Evolutionary conservation across 2,888 invertebrate species (phyloP), one percentile per base, ranked within the genome.

Genomic region (Craniophora ligustri): DNA sequence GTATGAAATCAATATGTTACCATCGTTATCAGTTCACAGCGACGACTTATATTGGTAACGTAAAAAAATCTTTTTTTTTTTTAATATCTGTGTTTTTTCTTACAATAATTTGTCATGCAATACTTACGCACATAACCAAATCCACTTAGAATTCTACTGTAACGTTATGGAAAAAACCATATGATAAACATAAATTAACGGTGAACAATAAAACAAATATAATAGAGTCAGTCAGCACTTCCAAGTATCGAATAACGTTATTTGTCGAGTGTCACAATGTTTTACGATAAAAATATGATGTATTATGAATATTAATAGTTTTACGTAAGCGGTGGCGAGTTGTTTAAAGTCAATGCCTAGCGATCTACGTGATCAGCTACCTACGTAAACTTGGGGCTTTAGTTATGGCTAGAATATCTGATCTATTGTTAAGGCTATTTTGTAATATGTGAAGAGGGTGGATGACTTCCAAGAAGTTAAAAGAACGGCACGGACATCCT

Each of bases 191-290:
- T 53, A 50, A 51, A 61, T 53, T 51, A 68, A 58, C 66, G 36
- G 66, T 55, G 46, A 57, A 57, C 53, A 40, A 63, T 56, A 67
- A 60, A 49, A 48, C 28, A 38, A 34, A 51, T 23, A 23, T 23
- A 10, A 23, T 23, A 23, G 23, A 23, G 23, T 23, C 26, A 54
- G 45, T 48, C 32, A 55, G n/a, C 38, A 50, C 18, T 70, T 70
- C 70, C 57, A 65, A 53, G 70, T 64, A 70, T 53, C 48, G 38
- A 48, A 68, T 66, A 59, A 62, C 39, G 39, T 50, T 59, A 47
- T 40, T 45, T 34, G 46, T 21, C 21, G 44, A 54, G 16, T 56
- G 44, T 62, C 40, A 58, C 50, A 40, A 46, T 54, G 45, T 42
- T 58, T 21, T 53, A 50, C 55, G 38, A 57, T 55, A 59, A 59